Conservation (phyloP, 2,797 vertebrate species). For the Propithecus deckenii region DNA sequence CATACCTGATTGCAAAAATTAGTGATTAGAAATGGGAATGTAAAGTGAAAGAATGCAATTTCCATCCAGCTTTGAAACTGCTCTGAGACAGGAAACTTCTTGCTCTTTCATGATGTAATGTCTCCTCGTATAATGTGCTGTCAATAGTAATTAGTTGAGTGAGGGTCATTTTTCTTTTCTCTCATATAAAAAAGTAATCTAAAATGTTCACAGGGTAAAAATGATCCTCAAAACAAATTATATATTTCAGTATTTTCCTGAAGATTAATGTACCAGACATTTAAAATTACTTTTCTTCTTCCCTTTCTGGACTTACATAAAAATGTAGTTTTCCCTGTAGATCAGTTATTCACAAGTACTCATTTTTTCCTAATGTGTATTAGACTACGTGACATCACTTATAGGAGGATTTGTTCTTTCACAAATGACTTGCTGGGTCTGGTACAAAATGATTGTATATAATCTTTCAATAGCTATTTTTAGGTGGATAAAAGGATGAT, state of each 20-base stretch:
- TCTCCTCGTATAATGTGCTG: background rate
- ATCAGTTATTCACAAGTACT: background rate
- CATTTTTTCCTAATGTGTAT: background rate
- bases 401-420: constrained; percentile 8
- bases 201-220: constrained; percentile 10
- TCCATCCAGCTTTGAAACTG: constrained; percentile 41
- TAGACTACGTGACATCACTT: background rate
- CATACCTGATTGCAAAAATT: constrained; percentile 35
- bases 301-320: background rate
- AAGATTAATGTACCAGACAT: constrained; percentile 24
- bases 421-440: background rate
- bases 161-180: background rate
- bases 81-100: background rate
- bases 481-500: background rate
- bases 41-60: constrained; percentile 33
- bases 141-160: background rate
- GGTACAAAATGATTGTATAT: constrained; percentile 21
- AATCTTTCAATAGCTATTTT: constrained; percentile 54
- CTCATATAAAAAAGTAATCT: background rate
- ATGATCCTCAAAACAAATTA: constrained; percentile 24
- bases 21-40: constrained; percentile 24
- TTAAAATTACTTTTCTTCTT: background rate
- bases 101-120: background rate
- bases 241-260: background rate
- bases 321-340: background rate